Conservation (phyloP, 2,888 invertebrate genomes). For the Calliscelio sp. region DNA sequence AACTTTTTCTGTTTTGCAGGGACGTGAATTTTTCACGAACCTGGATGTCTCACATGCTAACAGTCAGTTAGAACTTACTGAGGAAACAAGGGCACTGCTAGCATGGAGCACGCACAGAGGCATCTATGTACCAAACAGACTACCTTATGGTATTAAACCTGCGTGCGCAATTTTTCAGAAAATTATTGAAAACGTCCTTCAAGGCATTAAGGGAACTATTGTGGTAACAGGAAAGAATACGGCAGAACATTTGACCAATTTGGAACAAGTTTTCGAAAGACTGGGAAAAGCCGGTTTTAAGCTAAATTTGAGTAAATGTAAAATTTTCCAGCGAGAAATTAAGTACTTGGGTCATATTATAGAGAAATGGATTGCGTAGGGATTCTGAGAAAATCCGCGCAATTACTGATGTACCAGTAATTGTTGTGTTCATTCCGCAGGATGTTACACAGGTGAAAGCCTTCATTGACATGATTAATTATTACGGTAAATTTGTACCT, state of each 20-base stretch:
- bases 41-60: constrained; percentile 81
- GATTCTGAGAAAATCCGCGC: constrained; percentile 68
- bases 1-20: constrained; percentile 54
- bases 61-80: constrained; percentile 81
- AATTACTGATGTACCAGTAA: constrained; percentile 49
- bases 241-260: constrained; percentile 75
- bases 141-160: constrained; percentile 82
- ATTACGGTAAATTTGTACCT: constrained; percentile 58
- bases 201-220: constrained; percentile 73
- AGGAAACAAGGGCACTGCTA: constrained; percentile 75
- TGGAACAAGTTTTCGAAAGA: constrained; percentile 76
- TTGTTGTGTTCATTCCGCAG: no score
- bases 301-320: constrained; percentile 79
- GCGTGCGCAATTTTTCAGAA: constrained; percentile 82
- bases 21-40: constrained; percentile 71
- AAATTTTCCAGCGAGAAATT: constrained; percentile 79
- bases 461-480: constrained; percentile 63
- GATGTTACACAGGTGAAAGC: constrained; percentile 57
- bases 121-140: constrained; percentile 74
- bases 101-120: constrained; percentile 79
- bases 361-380: constrained; percentile 66
- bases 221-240: constrained; percentile 75
- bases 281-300: constrained; percentile 76
- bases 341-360: constrained; percentile 80
- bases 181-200: constrained; percentile 79